phyloP scores from a whole-genome alignment of 2,797 vertebrate genomes.

The Mustela erminea region DNA sequence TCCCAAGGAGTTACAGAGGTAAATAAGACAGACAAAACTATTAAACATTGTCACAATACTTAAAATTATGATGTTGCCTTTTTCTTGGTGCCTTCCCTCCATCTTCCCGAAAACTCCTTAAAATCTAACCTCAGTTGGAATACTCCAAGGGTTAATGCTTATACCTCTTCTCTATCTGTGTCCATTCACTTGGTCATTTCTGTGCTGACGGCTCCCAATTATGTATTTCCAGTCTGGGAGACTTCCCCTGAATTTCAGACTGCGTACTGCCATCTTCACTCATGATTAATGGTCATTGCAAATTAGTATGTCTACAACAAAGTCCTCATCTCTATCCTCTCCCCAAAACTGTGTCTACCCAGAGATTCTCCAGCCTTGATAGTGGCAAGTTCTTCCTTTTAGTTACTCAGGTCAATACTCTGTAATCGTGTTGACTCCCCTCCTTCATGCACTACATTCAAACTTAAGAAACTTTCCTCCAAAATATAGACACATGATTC shows the following conservation, averaged over 20 bases:
- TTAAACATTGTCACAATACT: background rate
- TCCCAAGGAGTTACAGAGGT: background rate
- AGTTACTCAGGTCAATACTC: background rate
- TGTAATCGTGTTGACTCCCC: background rate
- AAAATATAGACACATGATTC: background rate
- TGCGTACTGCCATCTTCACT: background rate
- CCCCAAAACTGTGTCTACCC: background rate
- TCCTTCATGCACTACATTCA: fast-evolving
- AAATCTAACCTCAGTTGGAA: background rate
- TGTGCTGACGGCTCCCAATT: background rate
- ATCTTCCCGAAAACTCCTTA: background rate
- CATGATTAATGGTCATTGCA: background rate
- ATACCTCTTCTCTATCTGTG: background rate
- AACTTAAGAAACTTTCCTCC: background rate
- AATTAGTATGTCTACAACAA: background rate
- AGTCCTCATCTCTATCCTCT: background rate
- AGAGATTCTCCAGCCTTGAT: background rate
- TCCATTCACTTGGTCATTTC: background rate
- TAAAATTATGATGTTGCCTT: background rate
- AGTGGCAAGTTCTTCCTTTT: background rate
- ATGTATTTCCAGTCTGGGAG: background rate
- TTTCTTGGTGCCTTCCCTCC: background rate
- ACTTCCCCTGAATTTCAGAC: background rate
- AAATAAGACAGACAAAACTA: background rate
- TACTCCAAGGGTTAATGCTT: background rate